phyloP scores from a whole-genome alignment of 2,113 vertebrate genomes.

The Ameiurus melas region DNA sequence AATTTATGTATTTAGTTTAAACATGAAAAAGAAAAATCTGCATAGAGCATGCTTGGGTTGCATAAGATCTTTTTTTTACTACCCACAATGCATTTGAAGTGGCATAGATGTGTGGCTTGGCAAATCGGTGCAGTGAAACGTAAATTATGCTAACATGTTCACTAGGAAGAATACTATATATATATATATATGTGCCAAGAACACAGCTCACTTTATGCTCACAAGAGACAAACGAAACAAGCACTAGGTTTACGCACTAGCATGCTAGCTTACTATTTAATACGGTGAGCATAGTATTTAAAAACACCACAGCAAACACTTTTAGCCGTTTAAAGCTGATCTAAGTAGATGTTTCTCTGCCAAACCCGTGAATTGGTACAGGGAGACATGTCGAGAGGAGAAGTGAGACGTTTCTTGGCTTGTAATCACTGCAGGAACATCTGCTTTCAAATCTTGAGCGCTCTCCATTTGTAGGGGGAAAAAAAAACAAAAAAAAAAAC shows the following conservation, averaged over 20 bases:
- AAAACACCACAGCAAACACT: background rate
- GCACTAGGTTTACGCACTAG: background rate
- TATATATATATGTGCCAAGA: background rate
- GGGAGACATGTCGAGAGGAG: background rate
- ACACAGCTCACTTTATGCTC: background rate
- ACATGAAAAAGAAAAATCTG: background rate
- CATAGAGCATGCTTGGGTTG: background rate
- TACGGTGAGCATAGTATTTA: background rate
- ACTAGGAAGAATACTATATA: background rate
- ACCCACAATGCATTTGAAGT: background rate
- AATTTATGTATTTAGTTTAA: background rate
- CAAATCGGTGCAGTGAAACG: background rate
- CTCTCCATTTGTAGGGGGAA: background rate
- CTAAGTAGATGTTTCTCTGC: slow-evolving; percentile 1
- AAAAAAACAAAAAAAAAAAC: background rate
- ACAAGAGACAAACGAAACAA: background rate
- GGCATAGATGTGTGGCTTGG: background rate
- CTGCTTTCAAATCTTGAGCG: slow-evolving; percentile 29
- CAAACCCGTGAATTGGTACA: background rate
- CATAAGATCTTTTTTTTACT: background rate
- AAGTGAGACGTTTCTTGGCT: slow-evolving; percentile 22
- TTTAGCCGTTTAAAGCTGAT: background rate
- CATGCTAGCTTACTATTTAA: too few species aligned
- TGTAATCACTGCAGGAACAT: slow-evolving; percentile 38
- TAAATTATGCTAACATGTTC: background rate